Evolutionary conservation across 2,888 invertebrate genomes (phyloP).

Genomic region (Drosophila parthenogenetica): DNA sequence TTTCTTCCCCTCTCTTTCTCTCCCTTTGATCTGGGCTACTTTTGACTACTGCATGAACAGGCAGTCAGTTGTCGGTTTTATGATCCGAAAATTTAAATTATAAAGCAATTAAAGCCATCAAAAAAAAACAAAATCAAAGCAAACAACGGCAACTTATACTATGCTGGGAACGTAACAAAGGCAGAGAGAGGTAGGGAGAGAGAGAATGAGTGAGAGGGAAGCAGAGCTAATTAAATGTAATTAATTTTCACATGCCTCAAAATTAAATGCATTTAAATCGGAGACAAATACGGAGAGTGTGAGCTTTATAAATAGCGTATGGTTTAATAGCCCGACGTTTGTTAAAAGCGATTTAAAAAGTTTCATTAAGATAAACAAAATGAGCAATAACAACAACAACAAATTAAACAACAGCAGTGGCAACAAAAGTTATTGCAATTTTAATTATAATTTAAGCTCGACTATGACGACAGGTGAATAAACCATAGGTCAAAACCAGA

Average conservation of each 20-base stretch:
- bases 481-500: constrained; percentile 65
- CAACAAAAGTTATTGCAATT: constrained; percentile 74
- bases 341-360: constrained; percentile 77
- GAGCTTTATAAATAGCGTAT: constrained; percentile 71
- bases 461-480: constrained; percentile 79
- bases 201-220: not conserved
- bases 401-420: constrained; percentile 1
- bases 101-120: constrained; percentile 70
- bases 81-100: constrained; percentile 75
- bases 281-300: constrained; percentile 69
- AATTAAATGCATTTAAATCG: constrained; percentile 78
- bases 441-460: constrained; percentile 66
- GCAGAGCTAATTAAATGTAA: constrained; percentile 77
- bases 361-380: constrained; percentile 77
- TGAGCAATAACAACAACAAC: constrained; percentile 38
- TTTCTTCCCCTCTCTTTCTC: not conserved
- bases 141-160: constrained; percentile 64
- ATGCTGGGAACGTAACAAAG: constrained; percentile 10
- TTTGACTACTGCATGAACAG: constrained; percentile 62
- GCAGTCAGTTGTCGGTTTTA: constrained; percentile 31
- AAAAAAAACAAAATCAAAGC: constrained; percentile 22
- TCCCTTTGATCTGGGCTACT: constrained; percentile 18
- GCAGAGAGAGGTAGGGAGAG: constrained; percentile 5
- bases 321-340: constrained; percentile 66
- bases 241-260: constrained; percentile 78